These are phyloP conservation scores for Catharus minimus DNA, from an alignment of 2,113 vertebrate genomes.

Conservation along the genomic window DNA sequence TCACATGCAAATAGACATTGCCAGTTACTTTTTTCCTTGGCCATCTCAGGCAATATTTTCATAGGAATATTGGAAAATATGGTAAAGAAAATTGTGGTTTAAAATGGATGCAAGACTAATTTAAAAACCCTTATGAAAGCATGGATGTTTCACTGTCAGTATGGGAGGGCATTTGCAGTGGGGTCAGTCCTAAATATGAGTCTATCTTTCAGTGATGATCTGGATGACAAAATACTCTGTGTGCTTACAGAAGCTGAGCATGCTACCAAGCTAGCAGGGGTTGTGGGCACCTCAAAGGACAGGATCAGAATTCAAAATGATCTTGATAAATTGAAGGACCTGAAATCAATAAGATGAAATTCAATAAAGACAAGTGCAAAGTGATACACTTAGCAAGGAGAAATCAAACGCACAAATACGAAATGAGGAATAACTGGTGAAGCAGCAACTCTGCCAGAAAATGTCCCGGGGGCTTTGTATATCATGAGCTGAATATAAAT, in stretches of 20 bases:
- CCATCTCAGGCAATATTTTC: neutral
- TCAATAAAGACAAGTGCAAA: slow-evolving; percentile 53
- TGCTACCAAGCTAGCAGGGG: neutral
- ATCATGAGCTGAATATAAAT: slow-evolving; percentile 24
- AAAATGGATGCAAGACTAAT: neutral
- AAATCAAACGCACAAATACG: slow-evolving; percentile 45
- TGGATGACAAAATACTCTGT: neutral
- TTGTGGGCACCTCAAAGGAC: neutral
- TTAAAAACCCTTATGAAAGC: neutral
- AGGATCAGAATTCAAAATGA: slow-evolving; percentile 25
- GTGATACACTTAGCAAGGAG: slow-evolving; percentile 46
- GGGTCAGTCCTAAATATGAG: neutral
- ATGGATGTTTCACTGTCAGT: neutral
- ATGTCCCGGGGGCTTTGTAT: slow-evolving; percentile 3
- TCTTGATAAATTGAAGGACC: slow-evolving; percentile 40
- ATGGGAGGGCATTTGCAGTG: neutral
- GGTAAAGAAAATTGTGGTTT: neutral
- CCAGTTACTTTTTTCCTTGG: neutral
- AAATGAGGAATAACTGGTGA: slow-evolving; percentile 50
- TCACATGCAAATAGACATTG: neutral
- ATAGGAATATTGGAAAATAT: neutral
- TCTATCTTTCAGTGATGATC: neutral
- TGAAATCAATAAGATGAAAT: slow-evolving; percentile 57
- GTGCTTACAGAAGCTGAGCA: neutral
- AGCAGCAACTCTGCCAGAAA: slow-evolving; percentile 22